A percentile compares a stretch with the other conserved stretches of the same genome.
These are phyloP conservation scores for Apodemia mormo DNA, from an alignment of 2,888 invertebrate species.

Conservation along the genomic window DNA sequence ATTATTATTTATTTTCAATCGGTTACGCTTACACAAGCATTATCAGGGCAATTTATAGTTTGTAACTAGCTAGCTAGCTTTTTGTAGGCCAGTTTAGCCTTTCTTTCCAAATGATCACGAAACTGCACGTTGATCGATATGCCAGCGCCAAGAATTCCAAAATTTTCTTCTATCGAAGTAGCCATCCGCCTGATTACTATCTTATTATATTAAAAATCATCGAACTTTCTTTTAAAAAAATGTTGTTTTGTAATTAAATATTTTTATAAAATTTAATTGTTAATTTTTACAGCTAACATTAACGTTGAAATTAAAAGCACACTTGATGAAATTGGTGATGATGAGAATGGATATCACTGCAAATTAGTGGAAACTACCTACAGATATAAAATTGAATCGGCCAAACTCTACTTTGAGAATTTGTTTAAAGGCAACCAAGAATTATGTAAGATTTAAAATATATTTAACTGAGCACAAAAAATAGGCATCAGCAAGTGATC, in stretches of 20 bases:
- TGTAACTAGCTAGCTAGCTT: no score
- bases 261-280: not conserved
- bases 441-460: constrained; percentile 5
- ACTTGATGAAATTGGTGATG: not conserved
- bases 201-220: no score
- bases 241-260: not conserved
- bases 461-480: not conserved
- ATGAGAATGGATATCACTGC: not conserved
- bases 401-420: not conserved
- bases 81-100: no score
- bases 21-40: no score
- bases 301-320: not conserved
- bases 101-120: no score
- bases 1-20: no score
- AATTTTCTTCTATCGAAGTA: no score
- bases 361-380: not conserved
- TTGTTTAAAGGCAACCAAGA: constrained; percentile 1
- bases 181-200: no score
- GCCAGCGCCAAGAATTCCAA: no score
- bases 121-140: no score
- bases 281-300: not conserved
- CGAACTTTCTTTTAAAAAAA: not conserved
- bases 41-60: no score
- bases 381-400: not conserved
- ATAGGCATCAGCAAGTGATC: no score